Percentiles rank a stretch among this genome's conserved stretches.
Conservation (phyloP, 2,797 vertebrate genomes). For the Phataginus tetradactyla region DNA sequence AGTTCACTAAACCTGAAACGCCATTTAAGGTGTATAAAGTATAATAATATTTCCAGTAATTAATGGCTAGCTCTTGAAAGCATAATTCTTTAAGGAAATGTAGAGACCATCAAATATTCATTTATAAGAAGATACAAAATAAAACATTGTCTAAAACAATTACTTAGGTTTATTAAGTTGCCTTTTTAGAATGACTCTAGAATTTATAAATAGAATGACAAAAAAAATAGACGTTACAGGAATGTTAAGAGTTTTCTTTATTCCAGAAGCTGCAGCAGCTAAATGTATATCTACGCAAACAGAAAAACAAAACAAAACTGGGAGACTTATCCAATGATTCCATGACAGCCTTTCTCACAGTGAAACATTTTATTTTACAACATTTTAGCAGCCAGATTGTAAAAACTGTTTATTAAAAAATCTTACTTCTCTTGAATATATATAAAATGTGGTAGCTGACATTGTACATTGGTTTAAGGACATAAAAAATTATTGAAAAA, state of each 20-base stretch:
- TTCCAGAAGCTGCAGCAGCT: not conserved
- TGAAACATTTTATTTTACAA: conserved; percentile 3
- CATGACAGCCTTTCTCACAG: not conserved
- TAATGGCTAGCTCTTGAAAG: not conserved
- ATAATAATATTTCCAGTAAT: not conserved
- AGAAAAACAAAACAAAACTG: not conserved
- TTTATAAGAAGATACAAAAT: not conserved
- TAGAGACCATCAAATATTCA: not conserved
- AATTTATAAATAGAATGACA: conserved; percentile 35
- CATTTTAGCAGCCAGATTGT: not conserved
- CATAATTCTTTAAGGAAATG: not conserved
- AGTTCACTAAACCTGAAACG: not conserved
- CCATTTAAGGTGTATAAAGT: not conserved
- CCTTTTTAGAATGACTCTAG: conserved; percentile 48
- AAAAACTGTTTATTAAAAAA: not conserved
- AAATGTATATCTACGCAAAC: not conserved
- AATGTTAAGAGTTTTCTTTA: conserved; percentile 30
- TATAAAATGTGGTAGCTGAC: not conserved
- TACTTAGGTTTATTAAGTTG: not conserved
- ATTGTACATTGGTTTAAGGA: not conserved
- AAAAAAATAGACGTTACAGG: not conserved
- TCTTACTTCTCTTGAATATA: not conserved
- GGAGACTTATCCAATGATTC: not conserved
- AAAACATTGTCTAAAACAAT: not conserved
- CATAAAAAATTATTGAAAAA: not conserved